Conservation (phyloP, 2,888 invertebrate genomes). For the Piscicola geometra region DNA sequence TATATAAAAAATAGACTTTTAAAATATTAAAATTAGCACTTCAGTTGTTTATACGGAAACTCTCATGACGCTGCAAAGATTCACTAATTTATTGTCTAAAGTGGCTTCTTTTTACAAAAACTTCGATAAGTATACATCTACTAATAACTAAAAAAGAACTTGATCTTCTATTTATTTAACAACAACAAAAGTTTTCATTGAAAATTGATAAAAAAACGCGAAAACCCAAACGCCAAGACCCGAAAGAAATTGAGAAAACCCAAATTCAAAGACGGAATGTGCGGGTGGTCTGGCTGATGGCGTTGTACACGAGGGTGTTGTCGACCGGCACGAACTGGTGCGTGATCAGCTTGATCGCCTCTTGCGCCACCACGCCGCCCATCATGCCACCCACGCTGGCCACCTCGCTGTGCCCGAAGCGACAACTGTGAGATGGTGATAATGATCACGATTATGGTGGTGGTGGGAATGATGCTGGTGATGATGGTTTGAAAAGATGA, state of each 20-base stretch:
- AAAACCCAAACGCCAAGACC: background rate
- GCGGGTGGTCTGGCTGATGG: slow-evolving; percentile 72
- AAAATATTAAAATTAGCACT: too few species aligned
- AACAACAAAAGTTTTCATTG: too few species aligned
- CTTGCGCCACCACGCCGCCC: slow-evolving; percentile 89
- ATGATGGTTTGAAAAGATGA: slow-evolving; percentile 16
- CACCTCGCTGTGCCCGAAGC: slow-evolving; percentile 88
- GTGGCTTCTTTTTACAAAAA: too few species aligned
- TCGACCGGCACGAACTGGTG: slow-evolving; percentile 91
- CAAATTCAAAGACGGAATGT: slow-evolving; percentile 47
- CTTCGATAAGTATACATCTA: too few species aligned
- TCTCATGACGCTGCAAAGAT: too few species aligned
- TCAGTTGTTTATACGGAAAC: too few species aligned
- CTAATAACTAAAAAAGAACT: too few species aligned
- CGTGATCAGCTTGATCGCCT: slow-evolving; percentile 88
- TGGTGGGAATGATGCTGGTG: slow-evolving; percentile 1
- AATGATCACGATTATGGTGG: too few species aligned
- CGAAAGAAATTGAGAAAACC: background rate
- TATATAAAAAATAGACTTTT: too few species aligned
- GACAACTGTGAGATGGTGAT: slow-evolving; percentile 53
- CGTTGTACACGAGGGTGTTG: slow-evolving; percentile 92
- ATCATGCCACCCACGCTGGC: slow-evolving; percentile 89
- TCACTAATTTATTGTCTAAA: too few species aligned
- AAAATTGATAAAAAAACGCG: too few species aligned
- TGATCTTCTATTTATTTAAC: too few species aligned